phyloP scores from a whole-genome alignment of 2,113 vertebrate genomes.

The Scomber japonicus region DNA sequence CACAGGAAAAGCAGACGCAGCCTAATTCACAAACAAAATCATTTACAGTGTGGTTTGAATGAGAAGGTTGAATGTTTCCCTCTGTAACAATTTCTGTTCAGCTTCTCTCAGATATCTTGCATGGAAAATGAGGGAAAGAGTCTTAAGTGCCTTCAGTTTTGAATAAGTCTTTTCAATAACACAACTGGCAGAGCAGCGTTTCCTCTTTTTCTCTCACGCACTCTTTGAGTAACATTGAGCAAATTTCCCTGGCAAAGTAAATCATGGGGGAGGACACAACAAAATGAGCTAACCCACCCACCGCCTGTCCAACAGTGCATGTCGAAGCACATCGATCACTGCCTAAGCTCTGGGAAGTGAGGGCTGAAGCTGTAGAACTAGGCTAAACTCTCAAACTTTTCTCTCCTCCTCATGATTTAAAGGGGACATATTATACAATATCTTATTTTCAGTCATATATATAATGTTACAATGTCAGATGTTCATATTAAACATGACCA shows the following conservation, averaged over 20 bases:
- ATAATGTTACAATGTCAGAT: no score
- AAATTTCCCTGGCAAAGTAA: conserved; percentile 42
- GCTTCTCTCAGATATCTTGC: not conserved
- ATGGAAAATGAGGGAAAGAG: not conserved
- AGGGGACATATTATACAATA: no score
- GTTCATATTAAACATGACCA: no score
- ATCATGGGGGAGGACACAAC: conserved; percentile 65
- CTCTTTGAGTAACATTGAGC: conserved; percentile 22
- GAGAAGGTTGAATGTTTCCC: conserved; percentile 16
- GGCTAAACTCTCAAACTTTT: conserved; percentile 58
- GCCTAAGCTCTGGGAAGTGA: conserved; percentile 57
- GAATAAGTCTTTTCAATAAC: conserved; percentile 13
- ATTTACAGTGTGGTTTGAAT: conserved; percentile 17
- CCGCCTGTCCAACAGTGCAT: conserved; percentile 70
- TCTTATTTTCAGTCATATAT: no score
- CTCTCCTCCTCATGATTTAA: conserved; percentile 32
- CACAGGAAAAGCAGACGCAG: conserved; percentile 34
- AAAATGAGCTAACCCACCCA: conserved; percentile 60
- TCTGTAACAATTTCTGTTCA: conserved; percentile 12
- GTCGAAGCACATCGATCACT: conserved; percentile 77
- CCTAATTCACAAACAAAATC: conserved; percentile 22
- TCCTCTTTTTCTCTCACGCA: not conserved
- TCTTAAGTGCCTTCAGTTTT: not conserved
- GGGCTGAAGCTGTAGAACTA: conserved; percentile 60
- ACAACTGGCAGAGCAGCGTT: conserved; percentile 1